Conservation (phyloP, 2,113 vertebrate species). For the Lichenostomus cassidix region DNA sequence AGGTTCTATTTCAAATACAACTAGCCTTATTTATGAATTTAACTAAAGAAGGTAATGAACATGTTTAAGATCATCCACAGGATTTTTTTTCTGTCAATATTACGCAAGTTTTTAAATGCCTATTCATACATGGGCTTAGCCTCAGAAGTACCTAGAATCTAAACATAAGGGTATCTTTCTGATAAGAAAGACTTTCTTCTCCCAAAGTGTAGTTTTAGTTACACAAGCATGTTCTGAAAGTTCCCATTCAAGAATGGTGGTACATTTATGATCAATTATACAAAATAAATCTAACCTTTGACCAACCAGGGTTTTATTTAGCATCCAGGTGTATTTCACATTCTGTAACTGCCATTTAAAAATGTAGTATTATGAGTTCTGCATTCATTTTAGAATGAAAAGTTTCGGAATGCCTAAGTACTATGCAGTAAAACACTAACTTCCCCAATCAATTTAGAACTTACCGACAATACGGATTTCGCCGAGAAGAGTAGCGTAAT, state of each 20-base stretch:
- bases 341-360: background rate
- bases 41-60: background rate
- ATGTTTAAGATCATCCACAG: background rate
- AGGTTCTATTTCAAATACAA: background rate
- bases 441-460: background rate
- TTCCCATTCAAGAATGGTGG: background rate
- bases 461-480: conserved; percentile 98
- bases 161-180: background rate
- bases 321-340: background rate
- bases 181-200: background rate
- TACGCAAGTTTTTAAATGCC: background rate
- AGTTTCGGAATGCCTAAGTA: background rate
- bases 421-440: background rate
- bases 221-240: background rate
- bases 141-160: background rate
- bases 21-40: background rate
- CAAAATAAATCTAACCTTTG: background rate
- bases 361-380: background rate
- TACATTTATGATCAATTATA: background rate
- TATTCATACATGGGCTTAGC: background rate
- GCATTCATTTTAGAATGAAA: background rate
- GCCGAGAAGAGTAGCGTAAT: conserved; percentile 92
- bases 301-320: background rate
- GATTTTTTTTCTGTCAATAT: background rate
- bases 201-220: background rate